These are phyloP conservation scores for Acestrorhynchus altus DNA, from an alignment of 2,797 vertebrate genomes.

Conservation along the genomic window DNA sequence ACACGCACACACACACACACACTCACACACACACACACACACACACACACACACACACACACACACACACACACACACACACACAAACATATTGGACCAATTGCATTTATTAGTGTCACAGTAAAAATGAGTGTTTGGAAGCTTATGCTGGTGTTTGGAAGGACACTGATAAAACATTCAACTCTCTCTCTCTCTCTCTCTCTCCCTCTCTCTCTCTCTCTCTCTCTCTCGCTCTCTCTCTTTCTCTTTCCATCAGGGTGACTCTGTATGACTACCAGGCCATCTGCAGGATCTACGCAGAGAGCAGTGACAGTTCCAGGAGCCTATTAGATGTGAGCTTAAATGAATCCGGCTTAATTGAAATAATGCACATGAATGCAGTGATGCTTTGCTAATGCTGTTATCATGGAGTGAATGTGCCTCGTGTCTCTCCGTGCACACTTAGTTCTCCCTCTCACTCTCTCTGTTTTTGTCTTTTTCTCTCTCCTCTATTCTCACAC, in stretches of 20 bases:
- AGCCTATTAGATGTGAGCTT: conserved; percentile 92
- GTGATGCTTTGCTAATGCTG: background rate
- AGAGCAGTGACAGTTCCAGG: conserved; percentile 90
- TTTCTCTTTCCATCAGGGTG: conserved; percentile 73
- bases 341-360: background rate
- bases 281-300: conserved; percentile 91
- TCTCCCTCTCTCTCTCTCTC: background rate
- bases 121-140: too few relatives aligned
- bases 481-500: conserved; percentile 33
- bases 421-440: background rate
- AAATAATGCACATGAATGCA: background rate
- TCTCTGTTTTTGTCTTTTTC: background rate
- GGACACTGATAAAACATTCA: too few relatives aligned
- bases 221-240: conserved; percentile 40
- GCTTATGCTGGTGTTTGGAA: too few relatives aligned
- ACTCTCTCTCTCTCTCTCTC: too few relatives aligned
- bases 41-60: too few relatives aligned
- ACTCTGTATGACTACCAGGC: conserved; percentile 94
- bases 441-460: background rate
- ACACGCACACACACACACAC: too few relatives aligned
- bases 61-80: too few relatives aligned
- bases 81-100: too few relatives aligned
- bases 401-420: background rate
- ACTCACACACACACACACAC: too few relatives aligned
- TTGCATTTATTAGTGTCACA: too few relatives aligned